These are phyloP conservation scores for Cryptus viduatorius DNA, from an alignment of 2,888 invertebrate genomes.

Conservation along the genomic window DNA sequence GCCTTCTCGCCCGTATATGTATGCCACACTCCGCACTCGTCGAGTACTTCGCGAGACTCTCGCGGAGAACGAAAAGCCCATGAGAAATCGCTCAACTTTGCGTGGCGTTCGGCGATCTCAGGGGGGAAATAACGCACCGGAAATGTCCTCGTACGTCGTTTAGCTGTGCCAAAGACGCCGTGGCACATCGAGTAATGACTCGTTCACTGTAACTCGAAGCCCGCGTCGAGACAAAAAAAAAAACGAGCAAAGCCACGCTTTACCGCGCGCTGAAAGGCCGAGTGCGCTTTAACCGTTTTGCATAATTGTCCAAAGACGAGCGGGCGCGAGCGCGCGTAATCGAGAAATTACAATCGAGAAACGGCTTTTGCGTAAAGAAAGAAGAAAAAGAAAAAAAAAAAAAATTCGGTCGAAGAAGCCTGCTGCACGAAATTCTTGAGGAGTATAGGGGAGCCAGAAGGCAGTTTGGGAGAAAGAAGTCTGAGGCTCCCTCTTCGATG, in stretches of 20 bases:
- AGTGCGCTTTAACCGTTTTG: constrained; percentile 48
- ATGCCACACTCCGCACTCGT: neutral
- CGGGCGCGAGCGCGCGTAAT: constrained; percentile 27
- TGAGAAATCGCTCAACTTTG: constrained; percentile 16
- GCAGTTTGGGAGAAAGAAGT: constrained; percentile 25
- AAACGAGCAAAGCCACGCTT: neutral
- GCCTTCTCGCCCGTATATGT: constrained; percentile 48
- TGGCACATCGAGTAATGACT: constrained; percentile 18
- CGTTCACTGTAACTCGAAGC: neutral
- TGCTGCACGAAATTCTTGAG: constrained; percentile 34
- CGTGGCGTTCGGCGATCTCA: neutral
- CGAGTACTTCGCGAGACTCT: constrained; percentile 4
- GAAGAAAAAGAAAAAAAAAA: neutral
- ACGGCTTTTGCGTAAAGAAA: neutral
- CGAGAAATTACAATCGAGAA: constrained; percentile 57
- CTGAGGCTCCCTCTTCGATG: constrained; percentile 42
- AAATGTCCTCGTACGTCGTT: constrained; percentile 53
- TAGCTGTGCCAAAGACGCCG: constrained; percentile 34
- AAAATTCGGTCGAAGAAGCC: neutral
- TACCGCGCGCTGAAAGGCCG: neutral
- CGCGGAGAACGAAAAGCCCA: constrained; percentile 3
- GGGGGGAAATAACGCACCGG: constrained; percentile 36
- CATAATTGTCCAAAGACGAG: constrained; percentile 57
- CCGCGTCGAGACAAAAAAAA: constrained; percentile 14
- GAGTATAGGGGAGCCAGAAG: neutral